A percentile compares a stretch with the other conserved stretches of the same genome.
phyloP scores from a whole-genome alignment of 1,140 invertebrate species.

The Drosophila aff. region DNA sequence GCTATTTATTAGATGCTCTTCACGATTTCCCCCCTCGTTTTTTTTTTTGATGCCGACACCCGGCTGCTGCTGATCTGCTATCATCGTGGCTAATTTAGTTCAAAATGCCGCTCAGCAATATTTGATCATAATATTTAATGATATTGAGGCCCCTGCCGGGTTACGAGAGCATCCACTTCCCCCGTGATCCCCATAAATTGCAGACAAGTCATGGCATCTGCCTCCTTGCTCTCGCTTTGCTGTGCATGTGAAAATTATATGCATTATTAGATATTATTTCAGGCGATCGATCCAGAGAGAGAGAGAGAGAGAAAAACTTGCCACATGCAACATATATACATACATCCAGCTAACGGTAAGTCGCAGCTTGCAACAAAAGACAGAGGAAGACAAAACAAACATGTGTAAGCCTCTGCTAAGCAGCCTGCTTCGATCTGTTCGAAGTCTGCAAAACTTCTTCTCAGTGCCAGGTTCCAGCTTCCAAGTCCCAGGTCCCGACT shows the following conservation, averaged over 20 bases:
- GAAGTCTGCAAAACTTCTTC: background rate
- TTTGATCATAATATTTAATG: slow-evolving; percentile 80
- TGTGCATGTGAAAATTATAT: slow-evolving; percentile 79
- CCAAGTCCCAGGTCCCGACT: background rate
- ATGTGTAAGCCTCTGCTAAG: slow-evolving; percentile 80
- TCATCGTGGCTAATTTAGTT: slow-evolving; percentile 50
- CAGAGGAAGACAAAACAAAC: slow-evolving; percentile 75
- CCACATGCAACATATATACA: slow-evolving; percentile 13
- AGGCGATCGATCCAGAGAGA: slow-evolving; percentile 29
- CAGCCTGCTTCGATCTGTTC: slow-evolving; percentile 64
- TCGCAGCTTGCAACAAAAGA: slow-evolving; percentile 55
- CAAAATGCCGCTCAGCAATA: slow-evolving; percentile 66
- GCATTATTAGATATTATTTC: slow-evolving; percentile 82
- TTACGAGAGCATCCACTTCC: slow-evolving; percentile 27
- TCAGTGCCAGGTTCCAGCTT: background rate
- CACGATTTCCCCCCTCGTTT: background rate
- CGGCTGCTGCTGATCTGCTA: slow-evolving; percentile 29
- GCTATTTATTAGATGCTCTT: slow-evolving; percentile 42
- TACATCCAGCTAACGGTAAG: slow-evolving; percentile 50
- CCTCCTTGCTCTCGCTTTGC: slow-evolving; percentile 3
- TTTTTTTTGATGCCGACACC: slow-evolving; percentile 21
- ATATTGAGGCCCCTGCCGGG: slow-evolving; percentile 54
- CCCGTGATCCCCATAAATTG: background rate
- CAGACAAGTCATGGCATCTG: slow-evolving; percentile 1
- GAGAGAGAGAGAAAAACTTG: slow-evolving; percentile 25